A percentile compares a stretch with the other conserved stretches of the same genome.
These are phyloP conservation scores for Sinocyclocheilus anophthalmus DNA, from an alignment of 2,113 vertebrate genomes.

Conservation along the genomic window DNA sequence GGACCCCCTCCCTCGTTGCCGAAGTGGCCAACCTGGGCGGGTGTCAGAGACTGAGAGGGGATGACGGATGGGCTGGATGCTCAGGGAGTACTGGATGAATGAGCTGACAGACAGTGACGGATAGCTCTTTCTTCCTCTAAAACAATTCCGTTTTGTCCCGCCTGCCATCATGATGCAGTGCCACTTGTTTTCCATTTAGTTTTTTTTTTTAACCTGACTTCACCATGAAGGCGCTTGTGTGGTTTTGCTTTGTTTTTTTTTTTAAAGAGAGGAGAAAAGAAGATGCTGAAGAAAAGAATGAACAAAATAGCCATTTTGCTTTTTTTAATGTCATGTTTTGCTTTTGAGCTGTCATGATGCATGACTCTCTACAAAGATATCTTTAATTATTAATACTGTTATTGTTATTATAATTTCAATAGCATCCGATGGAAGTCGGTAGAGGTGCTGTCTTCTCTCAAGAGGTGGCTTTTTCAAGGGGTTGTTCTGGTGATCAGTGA, in stretches of 20 bases:
- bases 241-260: constrained; percentile 60
- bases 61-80: constrained; percentile 93
- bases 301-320: constrained; percentile 16
- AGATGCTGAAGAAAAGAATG: constrained; percentile 33
- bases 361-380: constrained; percentile 15
- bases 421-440: constrained; percentile 32
- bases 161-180: constrained; percentile 99
- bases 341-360: constrained; percentile 33
- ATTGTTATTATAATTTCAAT: constrained; percentile 42
- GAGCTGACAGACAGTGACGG: constrained; percentile 94
- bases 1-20: constrained; percentile 55
- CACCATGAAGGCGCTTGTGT: constrained; percentile 58
- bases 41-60: constrained; percentile 88
- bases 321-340: constrained; percentile 31
- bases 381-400: constrained; percentile 34
- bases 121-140: constrained; percentile 91
- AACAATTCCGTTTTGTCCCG: constrained; percentile 92
- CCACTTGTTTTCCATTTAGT: constrained; percentile 83
- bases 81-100: constrained; percentile 93
- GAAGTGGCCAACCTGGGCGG: constrained; percentile 71
- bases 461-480: constrained; percentile 39
- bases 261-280: constrained; percentile 66
- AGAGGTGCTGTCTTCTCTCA: constrained; percentile 29
- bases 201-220: constrained; percentile 63
- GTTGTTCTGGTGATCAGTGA: constrained; percentile 50